Conservation (phyloP, 2,888 invertebrate genomes). For the Schizotus pectinicornis region DNA sequence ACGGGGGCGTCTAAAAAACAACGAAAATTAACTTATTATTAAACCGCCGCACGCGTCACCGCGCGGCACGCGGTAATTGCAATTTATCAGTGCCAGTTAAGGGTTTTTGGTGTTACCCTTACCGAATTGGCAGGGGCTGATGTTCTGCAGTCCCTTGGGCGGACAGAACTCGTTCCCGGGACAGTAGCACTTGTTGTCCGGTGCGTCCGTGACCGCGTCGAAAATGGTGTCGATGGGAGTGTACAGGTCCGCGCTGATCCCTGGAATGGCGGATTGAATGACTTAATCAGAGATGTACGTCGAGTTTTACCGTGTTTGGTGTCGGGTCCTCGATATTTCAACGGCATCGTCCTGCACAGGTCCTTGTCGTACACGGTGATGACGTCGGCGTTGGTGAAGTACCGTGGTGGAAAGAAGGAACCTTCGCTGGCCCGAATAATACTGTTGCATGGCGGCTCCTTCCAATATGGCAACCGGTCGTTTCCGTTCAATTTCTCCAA, state of each 20-base stretch:
- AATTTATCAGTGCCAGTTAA: no score
- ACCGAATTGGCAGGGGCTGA: constrained; percentile 88
- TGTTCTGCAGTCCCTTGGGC: constrained; percentile 79
- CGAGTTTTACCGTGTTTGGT: constrained; percentile 69
- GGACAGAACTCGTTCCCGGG: constrained; percentile 73
- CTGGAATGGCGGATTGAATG: constrained; percentile 57
- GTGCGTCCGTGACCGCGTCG: constrained; percentile 69
- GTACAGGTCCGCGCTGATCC: constrained; percentile 75
- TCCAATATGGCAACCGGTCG: constrained; percentile 79
- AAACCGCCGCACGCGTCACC: no score
- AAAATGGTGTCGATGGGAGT: constrained; percentile 75
- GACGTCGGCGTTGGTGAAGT: constrained; percentile 68
- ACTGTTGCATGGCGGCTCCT: constrained; percentile 72
- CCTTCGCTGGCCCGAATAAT: constrained; percentile 76
- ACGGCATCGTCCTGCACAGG: constrained; percentile 79
- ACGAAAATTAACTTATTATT: no score
- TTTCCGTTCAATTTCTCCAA: constrained; percentile 78
- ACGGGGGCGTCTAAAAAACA: constrained; percentile 79
- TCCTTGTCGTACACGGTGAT: constrained; percentile 86
- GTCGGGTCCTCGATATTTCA: constrained; percentile 72
- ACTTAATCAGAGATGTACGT: background rate
- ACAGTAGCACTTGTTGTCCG: constrained; percentile 79
- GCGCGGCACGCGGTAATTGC: no score
- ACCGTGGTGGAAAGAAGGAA: constrained; percentile 83
- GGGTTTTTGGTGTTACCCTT: no score